Evolutionary conservation across 2,797 vertebrate genomes (phyloP), one percentile per base, ranked within the genome.

Genomic region (Ctenochaetus hawaiiensis): DNA sequence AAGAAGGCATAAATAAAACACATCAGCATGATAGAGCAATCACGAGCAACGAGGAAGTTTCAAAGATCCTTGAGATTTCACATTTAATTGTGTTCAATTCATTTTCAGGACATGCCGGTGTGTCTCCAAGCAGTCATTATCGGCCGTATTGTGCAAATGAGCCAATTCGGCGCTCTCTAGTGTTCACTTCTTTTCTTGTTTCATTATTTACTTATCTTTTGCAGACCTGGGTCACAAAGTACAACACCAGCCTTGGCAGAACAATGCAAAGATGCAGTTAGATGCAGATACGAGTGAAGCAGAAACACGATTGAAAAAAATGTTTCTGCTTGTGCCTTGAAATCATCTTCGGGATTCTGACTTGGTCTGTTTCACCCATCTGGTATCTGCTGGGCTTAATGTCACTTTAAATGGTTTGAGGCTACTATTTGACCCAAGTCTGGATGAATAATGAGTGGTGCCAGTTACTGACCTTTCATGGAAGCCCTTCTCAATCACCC

Each of bases 81-180:
- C 74, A 84, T 89, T 84, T 84, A 85, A 82, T 75, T 82, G 72
- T 60, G 70, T 89, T 84, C 84, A 78, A 89, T 88, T 86, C 85
- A 78, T 90, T 89, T 85, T 82, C 72, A 84, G 74, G 69, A 72
- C 56, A 44, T 69, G 79, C 13, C 10, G 20, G 62, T 43, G 49
- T 84, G 41, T 77, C 80, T 85, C 57, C 58, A 8, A 75, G 82
- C 69, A 72, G 51, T 82, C 77, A 78, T 86, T 83, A 88, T 72
- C 68, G 18, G 59, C 44, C 14, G 3, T 57, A 54, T 71, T 84
- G 69, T 87, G 82, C 81, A 84, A 83, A 87, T 74, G 60, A 88
- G 63, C 76, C 70, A 73, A 61, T 53, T 41, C 26, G 67, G 59
- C 54, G 17, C 14, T 72, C 68, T 69, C 49, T 52, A 41, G 37